phyloP scores from a whole-genome alignment of 1,140 invertebrate species.

The Plectrocnemia conspersa region DNA sequence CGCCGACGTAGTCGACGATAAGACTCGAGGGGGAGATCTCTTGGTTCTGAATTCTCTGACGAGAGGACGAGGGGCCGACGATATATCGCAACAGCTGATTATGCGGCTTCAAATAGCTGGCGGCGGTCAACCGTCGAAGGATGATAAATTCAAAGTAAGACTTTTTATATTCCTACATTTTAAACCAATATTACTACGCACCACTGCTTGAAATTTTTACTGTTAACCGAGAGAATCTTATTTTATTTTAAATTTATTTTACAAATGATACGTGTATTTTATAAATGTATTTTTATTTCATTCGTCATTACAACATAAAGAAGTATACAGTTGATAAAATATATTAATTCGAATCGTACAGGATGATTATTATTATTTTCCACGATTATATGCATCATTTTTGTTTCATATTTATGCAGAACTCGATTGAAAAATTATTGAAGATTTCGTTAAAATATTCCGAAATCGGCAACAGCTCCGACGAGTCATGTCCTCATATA shows the following conservation, averaged over 20 bases:
- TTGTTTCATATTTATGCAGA: slow-evolving; percentile 30
- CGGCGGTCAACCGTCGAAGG: slow-evolving; percentile 23
- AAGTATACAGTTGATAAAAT: no score
- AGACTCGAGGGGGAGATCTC: slow-evolving; percentile 39
- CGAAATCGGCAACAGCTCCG: slow-evolving; percentile 13
- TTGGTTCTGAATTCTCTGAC: slow-evolving; percentile 37
- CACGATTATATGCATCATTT: not conserved
- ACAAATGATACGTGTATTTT: no score
- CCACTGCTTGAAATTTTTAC: no score
- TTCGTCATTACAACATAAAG: no score
- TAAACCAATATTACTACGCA: no score
- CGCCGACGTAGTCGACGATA: slow-evolving; percentile 34
- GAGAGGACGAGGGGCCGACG: slow-evolving; percentile 36
- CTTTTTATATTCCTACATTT: slow-evolving; percentile 12
- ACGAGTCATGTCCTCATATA: slow-evolving; percentile 19
- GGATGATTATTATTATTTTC: no score
- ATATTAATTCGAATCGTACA: no score
- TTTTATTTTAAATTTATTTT: no score
- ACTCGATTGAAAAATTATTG: slow-evolving; percentile 41
- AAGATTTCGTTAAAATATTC: slow-evolving; percentile 36
- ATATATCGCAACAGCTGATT: slow-evolving; percentile 41
- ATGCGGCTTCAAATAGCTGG: slow-evolving; percentile 35
- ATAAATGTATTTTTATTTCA: no score
- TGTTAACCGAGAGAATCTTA: no score
- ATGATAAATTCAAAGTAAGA: slow-evolving; percentile 20